These are phyloP conservation scores for Brienomyrus brachyistius DNA, from an alignment of 2,113 vertebrate genomes.

Conservation along the genomic window DNA sequence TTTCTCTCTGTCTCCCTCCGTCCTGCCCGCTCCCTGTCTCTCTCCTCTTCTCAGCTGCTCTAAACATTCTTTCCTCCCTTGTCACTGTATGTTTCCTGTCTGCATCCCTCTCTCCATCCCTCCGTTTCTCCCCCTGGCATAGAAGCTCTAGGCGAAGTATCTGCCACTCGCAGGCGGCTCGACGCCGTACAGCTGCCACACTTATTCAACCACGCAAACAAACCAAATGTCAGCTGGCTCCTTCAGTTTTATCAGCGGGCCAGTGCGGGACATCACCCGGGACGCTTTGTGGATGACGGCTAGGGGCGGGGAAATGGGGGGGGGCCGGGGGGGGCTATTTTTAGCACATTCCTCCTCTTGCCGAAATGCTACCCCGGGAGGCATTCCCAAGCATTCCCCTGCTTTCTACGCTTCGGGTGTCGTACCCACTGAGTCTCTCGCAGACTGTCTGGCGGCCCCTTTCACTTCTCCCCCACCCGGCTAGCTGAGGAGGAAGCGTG, in stretches of 20 bases:
- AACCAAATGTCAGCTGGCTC: not conserved
- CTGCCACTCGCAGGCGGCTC: not conserved
- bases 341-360: conserved; percentile 51
- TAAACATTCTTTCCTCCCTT: conserved; percentile 68
- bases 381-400: conserved; percentile 38
- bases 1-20: not conserved
- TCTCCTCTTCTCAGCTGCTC: conserved; percentile 52
- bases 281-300: not conserved
- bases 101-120: conserved; percentile 48
- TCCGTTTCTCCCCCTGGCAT: conserved; percentile 30
- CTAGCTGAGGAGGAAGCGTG: conserved; percentile 45
- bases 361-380: conserved; percentile 48
- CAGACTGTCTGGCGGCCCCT: not conserved
- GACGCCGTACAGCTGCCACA: not conserved
- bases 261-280: not conserved
- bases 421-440: conserved; percentile 26
- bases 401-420: conserved; percentile 15
- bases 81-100: conserved; percentile 61
- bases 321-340: conserved; percentile 34
- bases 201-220: not conserved
- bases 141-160: not conserved
- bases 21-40: conserved; percentile 32
- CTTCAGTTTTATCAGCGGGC: not conserved
- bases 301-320: conserved; percentile 23
- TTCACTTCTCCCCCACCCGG: conserved; percentile 9